A percentile compares a stretch with the other conserved stretches of the same genome.
These are phyloP conservation scores for Pseudochirops corinnae DNA, from an alignment of 2,797 vertebrate genomes.

Conservation along the genomic window DNA sequence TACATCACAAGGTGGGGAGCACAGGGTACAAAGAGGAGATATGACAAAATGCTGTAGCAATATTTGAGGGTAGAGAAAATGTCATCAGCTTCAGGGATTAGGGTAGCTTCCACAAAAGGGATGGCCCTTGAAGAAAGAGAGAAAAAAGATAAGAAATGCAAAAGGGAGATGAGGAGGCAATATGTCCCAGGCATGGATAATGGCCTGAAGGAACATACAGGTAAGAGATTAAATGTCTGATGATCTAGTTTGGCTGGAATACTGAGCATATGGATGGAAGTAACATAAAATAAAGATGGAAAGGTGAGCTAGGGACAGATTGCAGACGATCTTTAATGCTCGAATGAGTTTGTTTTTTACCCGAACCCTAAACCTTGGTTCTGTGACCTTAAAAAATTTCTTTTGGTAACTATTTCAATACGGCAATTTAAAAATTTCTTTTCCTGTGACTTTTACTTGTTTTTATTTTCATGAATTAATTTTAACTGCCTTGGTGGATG, in stretches of 20 bases:
- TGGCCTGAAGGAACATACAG: background rate
- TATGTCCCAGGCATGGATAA: background rate
- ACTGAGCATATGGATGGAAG: background rate
- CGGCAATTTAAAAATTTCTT: background rate
- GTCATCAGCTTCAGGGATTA: background rate
- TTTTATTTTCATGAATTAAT: background rate
- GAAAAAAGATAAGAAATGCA: background rate
- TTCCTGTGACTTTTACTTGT: background rate
- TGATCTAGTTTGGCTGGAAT: background rate
- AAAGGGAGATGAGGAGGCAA: background rate
- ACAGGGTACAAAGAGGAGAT: background rate
- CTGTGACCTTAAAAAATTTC: background rate
- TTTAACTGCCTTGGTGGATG: background rate
- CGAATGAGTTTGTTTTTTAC: background rate
- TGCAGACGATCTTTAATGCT: background rate
- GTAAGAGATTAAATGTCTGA: background rate
- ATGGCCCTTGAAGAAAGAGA: background rate
- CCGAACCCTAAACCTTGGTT: background rate
- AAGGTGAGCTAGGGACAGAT: background rate
- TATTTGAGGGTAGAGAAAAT: background rate
- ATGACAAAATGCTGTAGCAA: background rate
- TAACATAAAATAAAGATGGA: background rate
- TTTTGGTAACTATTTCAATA: background rate
- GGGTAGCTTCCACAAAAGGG: background rate
- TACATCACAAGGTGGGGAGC: background rate